A percentile compares a stretch with the other conserved stretches of the same genome.
These are phyloP conservation scores for Liasis olivaceus DNA, from an alignment of 2,797 vertebrate species.

Conservation along the genomic window DNA sequence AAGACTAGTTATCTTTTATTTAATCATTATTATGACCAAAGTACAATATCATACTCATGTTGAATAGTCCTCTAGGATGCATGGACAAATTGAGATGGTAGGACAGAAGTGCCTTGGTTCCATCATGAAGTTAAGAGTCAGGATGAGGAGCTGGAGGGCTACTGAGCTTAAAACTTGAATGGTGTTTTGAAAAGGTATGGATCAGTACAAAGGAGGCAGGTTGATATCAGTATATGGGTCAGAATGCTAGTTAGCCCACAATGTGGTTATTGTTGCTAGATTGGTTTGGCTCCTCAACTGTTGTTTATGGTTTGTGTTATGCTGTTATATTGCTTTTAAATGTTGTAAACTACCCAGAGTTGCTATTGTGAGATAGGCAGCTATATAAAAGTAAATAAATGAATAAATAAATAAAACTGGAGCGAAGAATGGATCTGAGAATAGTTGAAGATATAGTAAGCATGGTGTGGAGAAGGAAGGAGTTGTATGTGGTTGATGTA, in stretches of 20 bases:
- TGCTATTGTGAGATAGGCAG: background rate
- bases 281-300: background rate
- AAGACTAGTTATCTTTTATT: no score
- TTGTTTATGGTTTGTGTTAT: background rate
- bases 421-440: background rate
- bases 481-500: background rate
- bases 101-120: no score
- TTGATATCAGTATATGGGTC: background rate
- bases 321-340: background rate
- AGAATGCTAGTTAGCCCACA: background rate
- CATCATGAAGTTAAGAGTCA: no score
- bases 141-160: no score
- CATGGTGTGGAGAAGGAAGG: background rate
- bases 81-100: no score
- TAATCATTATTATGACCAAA: no score
- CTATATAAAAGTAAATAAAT: background rate
- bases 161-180: no score
- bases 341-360: background rate
- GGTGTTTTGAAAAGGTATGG: background rate
- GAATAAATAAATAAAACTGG: background rate
- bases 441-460: background rate
- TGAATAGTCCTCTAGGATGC: no score
- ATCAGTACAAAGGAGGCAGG: background rate
- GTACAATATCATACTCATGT: no score
- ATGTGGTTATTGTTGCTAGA: background rate